phyloP scores from a whole-genome alignment of 2,888 invertebrate genomes.

The Noctua pronuba region DNA sequence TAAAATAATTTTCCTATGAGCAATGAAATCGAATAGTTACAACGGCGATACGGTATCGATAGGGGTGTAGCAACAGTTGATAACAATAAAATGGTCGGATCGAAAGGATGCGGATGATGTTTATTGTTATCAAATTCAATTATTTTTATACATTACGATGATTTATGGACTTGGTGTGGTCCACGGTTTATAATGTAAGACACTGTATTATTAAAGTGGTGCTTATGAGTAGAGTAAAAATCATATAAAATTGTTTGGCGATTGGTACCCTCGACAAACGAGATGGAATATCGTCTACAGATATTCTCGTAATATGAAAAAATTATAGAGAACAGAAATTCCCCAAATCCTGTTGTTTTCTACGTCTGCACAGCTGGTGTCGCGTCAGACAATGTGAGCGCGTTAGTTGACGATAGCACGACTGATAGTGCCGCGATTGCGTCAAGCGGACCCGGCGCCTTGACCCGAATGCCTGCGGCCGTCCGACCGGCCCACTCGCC shows the following conservation, averaged over 20 bases:
- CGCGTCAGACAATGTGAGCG: slow-evolving; percentile 50
- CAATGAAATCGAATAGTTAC: slow-evolving; percentile 41
- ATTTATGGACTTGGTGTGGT: slow-evolving; percentile 62
- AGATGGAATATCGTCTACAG: background rate
- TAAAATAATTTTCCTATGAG: slow-evolving; percentile 21
- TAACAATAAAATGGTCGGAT: slow-evolving; percentile 16
- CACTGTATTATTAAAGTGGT: background rate
- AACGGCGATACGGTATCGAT: slow-evolving; percentile 30
- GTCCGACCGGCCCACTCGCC: slow-evolving; percentile 60
- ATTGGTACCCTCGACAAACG: too few species aligned
- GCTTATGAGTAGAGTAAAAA: background rate
- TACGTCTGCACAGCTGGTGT: slow-evolving; percentile 24
- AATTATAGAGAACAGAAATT: background rate
- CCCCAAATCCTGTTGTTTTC: slow-evolving; percentile 3
- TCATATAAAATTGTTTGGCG: too few species aligned
- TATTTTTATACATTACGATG: slow-evolving; percentile 50
- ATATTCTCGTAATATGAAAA: background rate
- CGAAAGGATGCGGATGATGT: slow-evolving; percentile 43
- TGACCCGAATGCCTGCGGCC: slow-evolving; percentile 81
- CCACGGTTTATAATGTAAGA: slow-evolving; percentile 22
- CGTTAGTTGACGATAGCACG: slow-evolving; percentile 61
- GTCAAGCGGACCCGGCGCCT: slow-evolving; percentile 80
- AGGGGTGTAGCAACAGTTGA: slow-evolving; percentile 27
- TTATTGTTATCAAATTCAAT: slow-evolving; percentile 66
- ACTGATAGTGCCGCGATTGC: slow-evolving; percentile 77